These are phyloP conservation scores for Temnopleurus reevesii DNA, from an alignment of 53 echinoderm and acorn worm genomes.

Conservation along the genomic window DNA sequence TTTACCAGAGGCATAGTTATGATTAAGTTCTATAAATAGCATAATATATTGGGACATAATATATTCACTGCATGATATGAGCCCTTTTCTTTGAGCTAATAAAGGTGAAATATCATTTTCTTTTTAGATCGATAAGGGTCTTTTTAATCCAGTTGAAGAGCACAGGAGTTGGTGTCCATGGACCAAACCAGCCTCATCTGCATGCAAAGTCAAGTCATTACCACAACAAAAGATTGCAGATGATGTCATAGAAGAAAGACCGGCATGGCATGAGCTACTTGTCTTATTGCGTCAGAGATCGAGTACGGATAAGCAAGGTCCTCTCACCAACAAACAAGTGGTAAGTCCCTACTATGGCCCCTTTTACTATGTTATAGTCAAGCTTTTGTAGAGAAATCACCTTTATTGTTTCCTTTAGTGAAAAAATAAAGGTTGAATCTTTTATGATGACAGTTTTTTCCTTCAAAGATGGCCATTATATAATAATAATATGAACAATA, in stretches of 20 bases:
- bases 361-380: no score
- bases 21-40: no score
- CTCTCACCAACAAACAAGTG: conserved; percentile 68
- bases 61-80: no score
- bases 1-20: no score
- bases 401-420: no score
- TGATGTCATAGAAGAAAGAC: neutral
- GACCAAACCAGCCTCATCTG: conserved; percentile 54
- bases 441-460: no score
- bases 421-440: no score
- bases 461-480: no score
- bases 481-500: no score
- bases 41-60: no score
- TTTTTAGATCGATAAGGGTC: conserved; percentile 34
- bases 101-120: neutral
- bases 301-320: conserved; percentile 58
- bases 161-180: conserved; percentile 96
- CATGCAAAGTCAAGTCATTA: neutral
- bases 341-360: conserved; percentile 53
- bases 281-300: conserved; percentile 63
- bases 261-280: conserved; percentile 75
- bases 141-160: conserved; percentile 68
- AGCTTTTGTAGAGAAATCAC: no score
- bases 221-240: neutral
- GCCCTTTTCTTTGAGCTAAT: no score